Base-by-base conservation (phyloP, 2,113 vertebrate genomes). In the Sigmodon hispidus region DNA sequence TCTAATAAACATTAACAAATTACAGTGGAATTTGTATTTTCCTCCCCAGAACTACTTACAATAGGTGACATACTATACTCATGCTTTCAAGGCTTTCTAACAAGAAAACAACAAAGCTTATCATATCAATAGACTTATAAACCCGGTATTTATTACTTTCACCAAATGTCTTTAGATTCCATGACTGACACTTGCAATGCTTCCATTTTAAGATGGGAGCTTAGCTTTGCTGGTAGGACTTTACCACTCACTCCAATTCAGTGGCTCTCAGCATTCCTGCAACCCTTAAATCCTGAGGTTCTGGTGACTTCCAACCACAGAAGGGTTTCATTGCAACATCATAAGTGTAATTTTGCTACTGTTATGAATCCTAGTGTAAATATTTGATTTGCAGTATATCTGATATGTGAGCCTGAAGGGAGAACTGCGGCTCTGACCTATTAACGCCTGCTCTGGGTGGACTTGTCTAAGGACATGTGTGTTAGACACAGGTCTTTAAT, bases 61-160 rank as follows among this genome's bases (percentile, higher is more conserved):
- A 70, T 40, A 89, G 26, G n/a, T 69, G n/a, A 61, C 40, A 43
- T 24, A 29, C 45, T 40, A 6, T 5, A 94, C 22, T 48, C 3
- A 73, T 70, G 87, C 63, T 45, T 69, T 76, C 79, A 93, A 61
- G 34, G n/a, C 29, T 81, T 95, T 90, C 34, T 93, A 63, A 12
- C 65, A 31, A 94, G 83, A 50, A 81, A 77, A 73, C 34, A 96
- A 93, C 70, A 2, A 79, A 87, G 15, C 13, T n/a, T 86, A 89
- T 11, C 65, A 29, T 43, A 92, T 45, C 34, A 72, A 29, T 45
- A 29, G 87, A 19, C 75, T 87, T 24, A 77, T 87, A 87, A 80
- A 77, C 87, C n/a, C 36, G n/a, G 26, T 48, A 59, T 40, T 40
- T 65, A 65, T 69, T 72, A 5, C 17, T 72, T 67, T 29, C 11